Conservation (phyloP, 1,140 invertebrate genomes). For the Drosophila baimaii region DNA sequence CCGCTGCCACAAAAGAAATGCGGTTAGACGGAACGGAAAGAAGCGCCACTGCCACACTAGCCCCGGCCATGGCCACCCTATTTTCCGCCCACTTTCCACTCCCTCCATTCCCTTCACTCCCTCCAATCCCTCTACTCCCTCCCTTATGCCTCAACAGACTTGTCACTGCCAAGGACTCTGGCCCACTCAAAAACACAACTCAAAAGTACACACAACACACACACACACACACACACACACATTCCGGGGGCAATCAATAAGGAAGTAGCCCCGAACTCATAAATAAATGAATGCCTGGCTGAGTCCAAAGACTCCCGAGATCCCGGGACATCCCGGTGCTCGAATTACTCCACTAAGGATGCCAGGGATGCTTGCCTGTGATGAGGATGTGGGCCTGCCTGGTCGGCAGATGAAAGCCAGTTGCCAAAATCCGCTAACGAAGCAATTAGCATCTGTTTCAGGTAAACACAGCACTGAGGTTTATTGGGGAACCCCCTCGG, state of each 20-base stretch:
- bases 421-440: conserved; percentile 69
- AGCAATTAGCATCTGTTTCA: conserved; percentile 66
- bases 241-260: conserved; percentile 61
- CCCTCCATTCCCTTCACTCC: too few species aligned
- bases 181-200: conserved; percentile 28
- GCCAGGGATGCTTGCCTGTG: not conserved
- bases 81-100: not conserved
- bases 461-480: conserved; percentile 19
- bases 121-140: too few species aligned
- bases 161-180: conserved; percentile 53
- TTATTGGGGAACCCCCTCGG: not conserved
- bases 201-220: conserved; percentile 27
- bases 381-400: conserved; percentile 1
- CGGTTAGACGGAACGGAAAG: conserved; percentile 55
- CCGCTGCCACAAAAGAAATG: conserved; percentile 65
- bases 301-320: conserved; percentile 12
- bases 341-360: conserved; percentile 13
- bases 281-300: conserved; percentile 65
- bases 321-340: too few species aligned
- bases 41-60: conserved; percentile 11
- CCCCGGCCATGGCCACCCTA: not conserved
- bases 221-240: conserved; percentile 16
- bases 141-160: too few species aligned
- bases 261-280: conserved; percentile 59
- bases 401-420: conserved; percentile 18